A percentile compares a stretch with the other conserved stretches of the same genome.
These are phyloP conservation scores for Notodonta dromedarius DNA, from an alignment of 2,888 invertebrate genomes.

Conservation along the genomic window DNA sequence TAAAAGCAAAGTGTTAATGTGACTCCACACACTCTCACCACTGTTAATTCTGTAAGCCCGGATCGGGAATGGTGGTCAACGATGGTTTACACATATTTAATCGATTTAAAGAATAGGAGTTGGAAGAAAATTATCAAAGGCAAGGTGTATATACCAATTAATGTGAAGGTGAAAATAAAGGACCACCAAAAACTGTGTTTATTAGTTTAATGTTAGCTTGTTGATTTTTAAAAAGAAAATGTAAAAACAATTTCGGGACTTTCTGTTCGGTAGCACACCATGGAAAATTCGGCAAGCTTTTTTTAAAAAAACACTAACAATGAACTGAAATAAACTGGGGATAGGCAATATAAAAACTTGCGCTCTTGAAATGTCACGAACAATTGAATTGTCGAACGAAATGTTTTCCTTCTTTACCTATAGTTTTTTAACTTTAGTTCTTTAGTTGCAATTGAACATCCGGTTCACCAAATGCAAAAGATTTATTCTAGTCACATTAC, in stretches of 20 bases:
- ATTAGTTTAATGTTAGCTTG: background rate
- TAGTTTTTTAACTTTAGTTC: conserved; percentile 3
- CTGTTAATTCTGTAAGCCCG: no score
- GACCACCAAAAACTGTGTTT: no score
- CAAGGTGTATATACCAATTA: no score
- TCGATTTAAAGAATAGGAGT: no score
- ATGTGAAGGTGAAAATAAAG: no score
- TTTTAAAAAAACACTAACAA: background rate
- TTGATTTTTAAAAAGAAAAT: background rate
- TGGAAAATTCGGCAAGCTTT: conserved; percentile 2
- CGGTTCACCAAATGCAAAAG: background rate
- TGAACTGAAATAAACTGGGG: conserved; percentile 5
- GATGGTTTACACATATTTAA: no score
- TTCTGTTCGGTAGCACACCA: background rate
- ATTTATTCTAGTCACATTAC: background rate
- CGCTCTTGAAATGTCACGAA: conserved; percentile 6
- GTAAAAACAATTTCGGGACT: background rate
- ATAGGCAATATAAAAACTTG: conserved; percentile 6
- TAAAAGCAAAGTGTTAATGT: no score
- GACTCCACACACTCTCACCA: no score
- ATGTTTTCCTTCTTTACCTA: conserved; percentile 9
- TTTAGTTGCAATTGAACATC: background rate
- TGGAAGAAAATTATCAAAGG: no score
- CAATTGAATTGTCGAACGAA: conserved; percentile 6
- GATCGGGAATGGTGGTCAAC: no score